Evolutionary conservation across 2,888 invertebrate genomes (phyloP), one percentile per base, ranked within the genome.

Genomic region (Acanthopleura granulata): DNA sequence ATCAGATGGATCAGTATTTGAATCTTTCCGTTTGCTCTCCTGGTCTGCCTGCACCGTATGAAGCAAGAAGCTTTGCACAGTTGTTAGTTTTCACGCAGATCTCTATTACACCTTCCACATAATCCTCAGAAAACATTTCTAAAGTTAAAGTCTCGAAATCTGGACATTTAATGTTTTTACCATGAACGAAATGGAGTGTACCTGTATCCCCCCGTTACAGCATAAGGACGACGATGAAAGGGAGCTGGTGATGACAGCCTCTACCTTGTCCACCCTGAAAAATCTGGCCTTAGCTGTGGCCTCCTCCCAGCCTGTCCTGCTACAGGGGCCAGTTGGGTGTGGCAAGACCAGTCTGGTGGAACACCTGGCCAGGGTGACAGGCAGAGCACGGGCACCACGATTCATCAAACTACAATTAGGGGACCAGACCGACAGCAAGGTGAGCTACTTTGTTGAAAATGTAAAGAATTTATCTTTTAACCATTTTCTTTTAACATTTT

Each of bases 351-450:
- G 94, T 0, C 89, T 98, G 4, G 94, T 98, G 15, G 96, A 97
- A 87, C 94, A 96, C 90, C 91, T 98, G 76, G 97, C 97, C 0
- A 91, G 92, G n/a, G 91, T 94, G 80, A 96, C 96, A 1, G 96
- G 96, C 77, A 88, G 92, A 66, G 83, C 87, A 16, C 80, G 76
- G 3, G 82, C 87, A 22, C 90, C 92, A 50, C 92, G 93, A 72
- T 93, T 96, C 73, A 92, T 96, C 78, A 95, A 96, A 90, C 94
- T 99, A 40, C 99, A 99, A 87, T 92, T 99, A 49, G 97, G 98
- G 11, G 98, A 99, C 91, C 97, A 99, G 91, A 97, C 97, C 0
- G 99, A 99, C 89, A 95, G 97, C 74, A 96, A 98, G 91, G 96
- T 92, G 51, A 71, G 77, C 71, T 12, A 18, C n/a, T 40, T 40